These are phyloP conservation scores for Drosophila repleta DNA, from an alignment of 1,140 invertebrate genomes.

Conservation along the genomic window DNA sequence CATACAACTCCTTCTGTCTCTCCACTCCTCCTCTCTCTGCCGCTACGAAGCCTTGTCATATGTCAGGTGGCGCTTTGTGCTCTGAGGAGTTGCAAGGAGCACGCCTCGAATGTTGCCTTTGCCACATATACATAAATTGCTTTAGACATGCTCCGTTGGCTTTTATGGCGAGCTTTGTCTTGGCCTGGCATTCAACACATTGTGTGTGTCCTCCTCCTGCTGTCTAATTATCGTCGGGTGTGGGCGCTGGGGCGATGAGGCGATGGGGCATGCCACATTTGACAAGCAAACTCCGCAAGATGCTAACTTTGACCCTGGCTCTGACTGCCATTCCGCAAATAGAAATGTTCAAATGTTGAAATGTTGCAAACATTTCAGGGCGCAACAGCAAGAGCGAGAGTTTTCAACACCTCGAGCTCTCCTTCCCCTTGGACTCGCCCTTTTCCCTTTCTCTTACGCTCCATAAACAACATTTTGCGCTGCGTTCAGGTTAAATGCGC, in stretches of 20 bases:
- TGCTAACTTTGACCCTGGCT: constrained; percentile 32
- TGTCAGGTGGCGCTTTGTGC: constrained; percentile 37
- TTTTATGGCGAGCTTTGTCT: constrained; percentile 75
- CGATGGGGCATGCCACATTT: constrained; percentile 46
- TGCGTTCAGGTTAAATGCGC: constrained; percentile 76
- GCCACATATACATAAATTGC: constrained; percentile 72
- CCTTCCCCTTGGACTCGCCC: no score
- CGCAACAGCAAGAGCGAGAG: background rate
- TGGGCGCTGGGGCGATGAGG: no score
- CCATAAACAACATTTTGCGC: constrained; percentile 70
- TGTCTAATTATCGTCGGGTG: constrained; percentile 38
- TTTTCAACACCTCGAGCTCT: constrained; percentile 38
- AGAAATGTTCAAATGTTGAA: constrained; percentile 54
- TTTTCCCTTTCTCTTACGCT: background rate
- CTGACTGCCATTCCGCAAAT: constrained; percentile 35
- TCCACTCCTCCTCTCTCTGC: background rate
- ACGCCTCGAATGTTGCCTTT: constrained; percentile 5
- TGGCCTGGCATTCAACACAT: constrained; percentile 62
- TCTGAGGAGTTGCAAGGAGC: constrained; percentile 31
- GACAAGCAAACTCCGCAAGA: constrained; percentile 32
- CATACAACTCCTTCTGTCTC: background rate
- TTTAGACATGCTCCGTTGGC: constrained; percentile 79
- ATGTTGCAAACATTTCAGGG: constrained; percentile 53
- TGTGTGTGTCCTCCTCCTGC: constrained; percentile 3
- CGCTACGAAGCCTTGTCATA: constrained; percentile 20